phyloP scores from a whole-genome alignment of 2,797 vertebrate genomes.

The Loriculus beryllinus region DNA sequence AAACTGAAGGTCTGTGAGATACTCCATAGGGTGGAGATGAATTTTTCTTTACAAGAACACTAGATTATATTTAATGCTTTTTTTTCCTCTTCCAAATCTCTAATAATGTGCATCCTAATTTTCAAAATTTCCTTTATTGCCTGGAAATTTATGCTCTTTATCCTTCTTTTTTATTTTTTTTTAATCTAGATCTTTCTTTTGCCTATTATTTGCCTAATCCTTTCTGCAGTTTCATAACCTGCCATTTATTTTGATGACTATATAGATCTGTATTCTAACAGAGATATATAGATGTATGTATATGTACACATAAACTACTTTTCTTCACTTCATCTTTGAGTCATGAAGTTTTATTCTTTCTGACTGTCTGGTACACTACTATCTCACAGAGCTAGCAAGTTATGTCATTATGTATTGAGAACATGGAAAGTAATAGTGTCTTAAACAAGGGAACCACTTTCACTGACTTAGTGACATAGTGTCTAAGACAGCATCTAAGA shows the following conservation, averaged over 20 bases:
- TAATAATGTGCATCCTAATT: not conserved
- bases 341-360: not conserved
- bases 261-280: not conserved
- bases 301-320: not conserved
- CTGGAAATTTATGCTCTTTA: not conserved
- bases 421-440: not conserved
- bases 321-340: not conserved
- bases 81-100: not conserved
- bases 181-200: not conserved
- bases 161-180: not conserved
- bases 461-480: not conserved
- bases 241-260: not conserved
- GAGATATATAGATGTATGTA: not conserved
- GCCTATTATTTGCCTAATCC: not conserved
- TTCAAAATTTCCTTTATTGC: not conserved
- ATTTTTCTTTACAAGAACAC: not conserved
- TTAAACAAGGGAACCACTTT: not conserved
- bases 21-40: not conserved
- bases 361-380: not conserved
- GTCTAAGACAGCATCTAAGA: not conserved
- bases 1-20: not conserved
- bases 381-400: not conserved
- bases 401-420: not conserved
- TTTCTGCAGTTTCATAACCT: not conserved
- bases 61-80: not conserved